These are phyloP conservation scores for Ostrea denselamellosa DNA, from an alignment of 1,140 invertebrate genomes.

Conservation along the genomic window DNA sequence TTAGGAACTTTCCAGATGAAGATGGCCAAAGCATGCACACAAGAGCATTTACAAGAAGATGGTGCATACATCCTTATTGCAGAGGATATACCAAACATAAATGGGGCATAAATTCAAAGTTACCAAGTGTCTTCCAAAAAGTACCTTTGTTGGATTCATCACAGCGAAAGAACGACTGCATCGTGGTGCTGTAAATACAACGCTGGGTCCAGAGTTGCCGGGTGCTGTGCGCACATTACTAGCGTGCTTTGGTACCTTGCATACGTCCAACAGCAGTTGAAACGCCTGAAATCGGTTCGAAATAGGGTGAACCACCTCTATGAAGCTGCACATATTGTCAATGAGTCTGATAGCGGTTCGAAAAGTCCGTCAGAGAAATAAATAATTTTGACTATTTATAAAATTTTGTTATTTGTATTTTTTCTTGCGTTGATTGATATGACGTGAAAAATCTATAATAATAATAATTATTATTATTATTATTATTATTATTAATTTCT, in stretches of 20 bases:
- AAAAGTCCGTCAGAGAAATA: neutral
- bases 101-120: constrained; percentile 25
- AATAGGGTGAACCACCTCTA: neutral
- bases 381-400: neutral
- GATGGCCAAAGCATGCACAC: constrained; percentile 11
- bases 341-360: neutral
- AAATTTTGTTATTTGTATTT: too few species aligned
- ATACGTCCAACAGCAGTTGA: too few species aligned
- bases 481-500: too few species aligned
- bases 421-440: too few species aligned
- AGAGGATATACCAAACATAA: neutral
- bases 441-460: too few species aligned
- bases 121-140: neutral
- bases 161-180: neutral
- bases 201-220: constrained; percentile 16
- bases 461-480: too few species aligned
- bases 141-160: neutral
- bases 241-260: neutral
- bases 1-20: constrained; percentile 32
- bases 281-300: too few species aligned
- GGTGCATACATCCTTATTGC: constrained; percentile 2
- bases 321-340: neutral
- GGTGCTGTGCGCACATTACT: constrained; percentile 32
- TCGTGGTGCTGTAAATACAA: constrained; percentile 40
- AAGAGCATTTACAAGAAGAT: constrained; percentile 17